Evolutionary conservation across 2,888 invertebrate species (phyloP).

Genomic region (Drosophila anceps): DNA sequence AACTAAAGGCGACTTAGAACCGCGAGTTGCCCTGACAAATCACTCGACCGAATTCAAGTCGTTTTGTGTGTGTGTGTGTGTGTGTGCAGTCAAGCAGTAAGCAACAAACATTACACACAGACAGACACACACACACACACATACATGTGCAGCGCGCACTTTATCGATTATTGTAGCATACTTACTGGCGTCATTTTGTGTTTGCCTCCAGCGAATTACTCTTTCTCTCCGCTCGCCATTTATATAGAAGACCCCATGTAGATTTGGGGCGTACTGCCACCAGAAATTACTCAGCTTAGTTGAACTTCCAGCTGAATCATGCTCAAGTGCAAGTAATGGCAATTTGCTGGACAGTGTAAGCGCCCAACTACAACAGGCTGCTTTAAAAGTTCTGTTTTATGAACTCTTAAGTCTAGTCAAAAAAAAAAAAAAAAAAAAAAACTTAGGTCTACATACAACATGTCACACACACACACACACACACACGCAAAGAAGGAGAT

Average conservation of each 20-base stretch:
- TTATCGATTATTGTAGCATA: conserved; percentile 81
- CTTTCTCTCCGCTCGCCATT: neutral
- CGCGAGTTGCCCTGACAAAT: conserved; percentile 69
- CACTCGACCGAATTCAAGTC: conserved; percentile 38
- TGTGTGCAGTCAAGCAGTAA: conserved; percentile 61
- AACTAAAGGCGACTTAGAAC: conserved; percentile 27
- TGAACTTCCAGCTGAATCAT: conserved; percentile 53
- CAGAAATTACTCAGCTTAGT: conserved; percentile 34
- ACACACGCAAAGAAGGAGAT: conserved; percentile 19
- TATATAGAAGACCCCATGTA: conserved; percentile 14
- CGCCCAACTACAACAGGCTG: neutral
- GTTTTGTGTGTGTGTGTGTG: conserved; percentile 24
- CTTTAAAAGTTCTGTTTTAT: conserved; percentile 38
- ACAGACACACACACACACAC: conserved; percentile 16
- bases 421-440: too few relatives aligned
- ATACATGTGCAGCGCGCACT: conserved; percentile 32
- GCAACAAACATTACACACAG: conserved; percentile 27
- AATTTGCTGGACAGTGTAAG: conserved; percentile 59
- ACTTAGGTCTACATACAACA: conserved; percentile 13
- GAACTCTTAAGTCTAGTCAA: conserved; percentile 45
- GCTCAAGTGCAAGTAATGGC: conserved; percentile 64
- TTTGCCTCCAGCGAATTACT: conserved; percentile 45
- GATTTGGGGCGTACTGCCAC: conserved; percentile 13
- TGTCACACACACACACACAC: conserved; percentile 5
- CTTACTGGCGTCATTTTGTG: conserved; percentile 67